Evolutionary conservation across 2,797 vertebrate genomes (phyloP), one percentile per base, ranked within the genome.

Genomic region (Phoeniculus purpureus): DNA sequence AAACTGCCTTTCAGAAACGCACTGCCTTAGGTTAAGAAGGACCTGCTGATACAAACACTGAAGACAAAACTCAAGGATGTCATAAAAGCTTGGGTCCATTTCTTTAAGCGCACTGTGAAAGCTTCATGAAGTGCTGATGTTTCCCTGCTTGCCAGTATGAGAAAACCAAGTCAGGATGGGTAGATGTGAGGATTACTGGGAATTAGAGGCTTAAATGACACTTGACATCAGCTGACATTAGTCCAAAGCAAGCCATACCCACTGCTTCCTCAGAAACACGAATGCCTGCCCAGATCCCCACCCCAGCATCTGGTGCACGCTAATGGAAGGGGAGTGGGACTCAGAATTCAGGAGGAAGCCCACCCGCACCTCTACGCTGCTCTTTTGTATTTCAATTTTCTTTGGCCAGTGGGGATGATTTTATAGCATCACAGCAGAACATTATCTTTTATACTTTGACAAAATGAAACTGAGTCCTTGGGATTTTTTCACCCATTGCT

Each of bases 401-500:
- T 94, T 87, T 96, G 95, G 96, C 94, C 93, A 91, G 97, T 96
- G 96, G 97, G 95, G 96, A 91, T 95, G 43, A 92, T 96, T 97
- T 96, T 96, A 95, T 94, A 95, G 93, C 96, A 96, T 97, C 94
- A 92, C 95, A 96, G 94, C 93, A 94, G 96, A 98, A 97, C 96
- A 95, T 97, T 97, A 97, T 97, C 97, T 97, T 97, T 97, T 97
- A 96, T 96, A 95, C 97, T 97, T 96, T 96, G 97, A 98, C 97
- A 97, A 97, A 97, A 97, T 97, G 95, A 97, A 98, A 97, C 95
- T 9, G 94, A 94, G 91, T 97, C 96, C 97, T 97, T 95, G 95
- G 97, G 96, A 98, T 98, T 97, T 98, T 97, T 97, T 97, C 96
- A 98, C 97, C 97, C 97, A 96, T 95, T 96, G 96, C 97, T 97